phyloP scores from a whole-genome alignment of 2,888 invertebrate genomes.

The Andricus curvator region DNA sequence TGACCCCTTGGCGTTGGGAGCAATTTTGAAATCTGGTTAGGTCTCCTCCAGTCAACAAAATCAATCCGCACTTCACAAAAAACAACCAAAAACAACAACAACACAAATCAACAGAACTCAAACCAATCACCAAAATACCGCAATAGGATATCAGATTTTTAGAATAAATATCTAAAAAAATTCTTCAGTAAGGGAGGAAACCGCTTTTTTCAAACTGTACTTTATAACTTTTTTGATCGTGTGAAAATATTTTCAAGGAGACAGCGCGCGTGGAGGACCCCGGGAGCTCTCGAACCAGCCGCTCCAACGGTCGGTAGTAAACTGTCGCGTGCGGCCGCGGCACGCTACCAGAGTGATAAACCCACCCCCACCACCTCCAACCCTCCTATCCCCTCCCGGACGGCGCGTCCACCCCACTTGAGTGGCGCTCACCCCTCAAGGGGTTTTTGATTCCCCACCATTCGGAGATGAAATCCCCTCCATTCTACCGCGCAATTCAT shows the following conservation, averaged over 20 bases:
- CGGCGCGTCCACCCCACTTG: conserved; percentile 44
- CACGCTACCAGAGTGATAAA: conserved; percentile 71
- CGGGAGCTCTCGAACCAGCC: conserved; percentile 62
- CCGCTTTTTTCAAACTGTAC: background rate
- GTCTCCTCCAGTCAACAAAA: conserved; percentile 9
- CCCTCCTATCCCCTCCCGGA: conserved; percentile 43
- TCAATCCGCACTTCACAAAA: conserved; percentile 45
- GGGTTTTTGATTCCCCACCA: conserved; percentile 56
- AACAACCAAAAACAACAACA: conserved; percentile 38
- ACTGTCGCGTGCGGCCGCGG: conserved; percentile 76
- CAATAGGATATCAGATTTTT: background rate
- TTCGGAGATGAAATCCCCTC: conserved; percentile 64
- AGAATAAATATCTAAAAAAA: background rate
- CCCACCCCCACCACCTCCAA: conserved; percentile 55
- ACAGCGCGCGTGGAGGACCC: background rate
- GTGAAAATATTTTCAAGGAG: background rate
- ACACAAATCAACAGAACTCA: conserved; percentile 16
- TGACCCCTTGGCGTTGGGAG: conserved; percentile 65
- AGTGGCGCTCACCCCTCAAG: conserved; percentile 48
- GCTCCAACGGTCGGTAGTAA: conserved; percentile 73
- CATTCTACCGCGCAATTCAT: conserved; percentile 52
- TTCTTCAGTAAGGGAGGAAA: background rate
- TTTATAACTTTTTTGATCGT: background rate
- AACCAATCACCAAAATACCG: conserved; percentile 41
- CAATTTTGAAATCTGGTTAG: conserved; percentile 63